Base-by-base conservation (phyloP, 2,888 invertebrate genomes). In the Ceramica pisi region DNA sequence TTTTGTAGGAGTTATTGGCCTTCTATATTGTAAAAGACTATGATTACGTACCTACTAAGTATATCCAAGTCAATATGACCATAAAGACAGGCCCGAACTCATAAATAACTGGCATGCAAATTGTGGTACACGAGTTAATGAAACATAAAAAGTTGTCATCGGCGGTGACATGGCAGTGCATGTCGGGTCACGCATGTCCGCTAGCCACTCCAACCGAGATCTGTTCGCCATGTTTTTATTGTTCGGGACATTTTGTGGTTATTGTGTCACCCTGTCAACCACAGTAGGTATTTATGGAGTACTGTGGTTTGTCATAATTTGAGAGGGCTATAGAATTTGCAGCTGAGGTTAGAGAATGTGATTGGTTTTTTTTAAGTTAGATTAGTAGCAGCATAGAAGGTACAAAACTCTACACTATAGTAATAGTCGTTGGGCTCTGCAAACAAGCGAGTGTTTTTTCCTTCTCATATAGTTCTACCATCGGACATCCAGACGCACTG, bases 71-170 rank as follows among this genome's bases (percentile, higher is more conserved):
- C 23, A 46, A n/a, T 35, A 67, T 23, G 16, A 23, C 26, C 9
- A 14, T 14, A 70, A 19, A 16, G 5, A 10, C 9, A 50, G 2
- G 9, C 19, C 48, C 23, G 35, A 60, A 41, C n/a, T 59, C 48
- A 71, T 68, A 81, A 78, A 82, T 73, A 68, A 68, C 35, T 31
- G n/a, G 31, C 23, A 67, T 59, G 56, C 46, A 61, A 69, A 75
- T 68, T 53, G 16, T 53, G 19, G 19, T 35, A 57, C 77, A 71
- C 8, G 57, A 57, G 65, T 72, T 77, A 70, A 70, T 70, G 81
- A 59, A 70, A 81, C 67, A 67, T 80, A 77, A 77, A 81, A 81
- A 70, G 78, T 72, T 83, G 81, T 81, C 81, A 80, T 68, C 50
- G 51, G 1, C 21, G 21, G 21, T 70, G 78, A 77, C 78, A 68